Percentiles rank a stretch among this genome's conserved stretches.
phyloP scores from a whole-genome alignment of 2,888 invertebrate genomes.

The Platypus cylindrus region DNA sequence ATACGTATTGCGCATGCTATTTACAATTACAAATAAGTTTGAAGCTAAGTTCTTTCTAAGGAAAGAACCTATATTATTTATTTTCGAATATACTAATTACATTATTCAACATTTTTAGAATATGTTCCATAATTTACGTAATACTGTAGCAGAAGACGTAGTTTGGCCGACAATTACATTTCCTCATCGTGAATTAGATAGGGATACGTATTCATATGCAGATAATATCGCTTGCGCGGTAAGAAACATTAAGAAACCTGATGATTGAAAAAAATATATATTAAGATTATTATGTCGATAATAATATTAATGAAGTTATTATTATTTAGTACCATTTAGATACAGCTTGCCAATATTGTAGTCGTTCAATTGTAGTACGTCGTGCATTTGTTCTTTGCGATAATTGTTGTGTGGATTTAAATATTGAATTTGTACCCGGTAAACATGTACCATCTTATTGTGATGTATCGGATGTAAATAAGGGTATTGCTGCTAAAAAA shows the following conservation, averaged over 20 bases:
- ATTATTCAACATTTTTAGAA: slow-evolving; percentile 3
- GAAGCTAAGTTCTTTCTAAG: no score
- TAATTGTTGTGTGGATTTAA: slow-evolving; percentile 34
- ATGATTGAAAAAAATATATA: neutral
- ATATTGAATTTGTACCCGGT: slow-evolving; percentile 31
- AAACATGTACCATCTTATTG: slow-evolving; percentile 39
- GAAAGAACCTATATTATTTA: no score
- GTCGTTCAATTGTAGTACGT: slow-evolving; percentile 34
- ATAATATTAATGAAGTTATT: no score
- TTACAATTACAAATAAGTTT: no score
- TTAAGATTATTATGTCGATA: no score
- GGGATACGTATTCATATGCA: slow-evolving; percentile 29
- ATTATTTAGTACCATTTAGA: slow-evolving; percentile 33
- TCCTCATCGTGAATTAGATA: slow-evolving; percentile 29
- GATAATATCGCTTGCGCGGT: slow-evolving; percentile 32
- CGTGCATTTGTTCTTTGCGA: slow-evolving; percentile 37
- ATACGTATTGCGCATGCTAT: no score
- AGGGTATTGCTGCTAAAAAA: no score
- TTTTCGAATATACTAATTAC: no score
- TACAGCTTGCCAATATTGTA: slow-evolving; percentile 31
- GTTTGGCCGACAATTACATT: slow-evolving; percentile 21
- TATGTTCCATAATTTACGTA: slow-evolving; percentile 27
- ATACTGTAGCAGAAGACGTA: slow-evolving; percentile 18
- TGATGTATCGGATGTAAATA: no score
- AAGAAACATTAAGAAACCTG: no score